A percentile compares a stretch with the other conserved stretches of the same genome.
Evolutionary conservation across 2,113 vertebrate genomes (phyloP).

Genomic region (Lates calcarifer): DNA sequence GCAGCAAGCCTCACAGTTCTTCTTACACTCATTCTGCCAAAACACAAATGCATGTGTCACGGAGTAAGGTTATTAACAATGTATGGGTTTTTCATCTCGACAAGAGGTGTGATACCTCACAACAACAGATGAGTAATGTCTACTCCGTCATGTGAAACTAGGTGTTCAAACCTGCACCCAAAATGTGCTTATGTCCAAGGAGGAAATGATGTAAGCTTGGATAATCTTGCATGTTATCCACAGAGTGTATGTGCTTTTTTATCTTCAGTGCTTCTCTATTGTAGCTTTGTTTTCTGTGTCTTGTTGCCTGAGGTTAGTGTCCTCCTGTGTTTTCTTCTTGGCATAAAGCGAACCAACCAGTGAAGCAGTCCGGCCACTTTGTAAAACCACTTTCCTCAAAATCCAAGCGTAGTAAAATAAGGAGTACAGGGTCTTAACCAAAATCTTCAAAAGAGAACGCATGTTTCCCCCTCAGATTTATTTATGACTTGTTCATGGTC

Average conservation of each 20-base stretch:
- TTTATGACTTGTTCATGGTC: conserved; percentile 49
- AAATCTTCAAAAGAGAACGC: conserved; percentile 9
- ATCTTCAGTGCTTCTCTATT: conserved; percentile 6
- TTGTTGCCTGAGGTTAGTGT: conserved; percentile 35
- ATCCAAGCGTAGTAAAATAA: conserved; percentile 20
- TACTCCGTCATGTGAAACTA: conserved; percentile 30
- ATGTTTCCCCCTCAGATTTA: conserved; percentile 37
- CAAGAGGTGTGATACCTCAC: conserved; percentile 18
- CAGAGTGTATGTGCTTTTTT: conserved; percentile 14
- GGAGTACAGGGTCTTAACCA: conserved; percentile 6
- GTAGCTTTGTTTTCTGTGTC: conserved; percentile 25
- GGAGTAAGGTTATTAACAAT: neutral
- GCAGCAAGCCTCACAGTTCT: conserved; percentile 30
- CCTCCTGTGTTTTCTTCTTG: conserved; percentile 22
- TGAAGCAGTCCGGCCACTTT: neutral
- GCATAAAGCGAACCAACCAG: conserved; percentile 22
- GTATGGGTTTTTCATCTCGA: conserved; percentile 16
- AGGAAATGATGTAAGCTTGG: conserved; percentile 34
- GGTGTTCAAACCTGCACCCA: conserved; percentile 22
- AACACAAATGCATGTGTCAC: conserved; percentile 30
- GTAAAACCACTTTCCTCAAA: conserved; percentile 18
- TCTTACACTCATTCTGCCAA: conserved; percentile 16
- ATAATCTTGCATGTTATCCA: conserved; percentile 39
- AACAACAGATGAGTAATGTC: conserved; percentile 41
- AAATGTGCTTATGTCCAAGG: conserved; percentile 8